Evolutionary conservation across 2,797 vertebrate genomes (phyloP), one percentile per base, ranked within the genome.

Genomic region (Anisognathus igniventris): DNA sequence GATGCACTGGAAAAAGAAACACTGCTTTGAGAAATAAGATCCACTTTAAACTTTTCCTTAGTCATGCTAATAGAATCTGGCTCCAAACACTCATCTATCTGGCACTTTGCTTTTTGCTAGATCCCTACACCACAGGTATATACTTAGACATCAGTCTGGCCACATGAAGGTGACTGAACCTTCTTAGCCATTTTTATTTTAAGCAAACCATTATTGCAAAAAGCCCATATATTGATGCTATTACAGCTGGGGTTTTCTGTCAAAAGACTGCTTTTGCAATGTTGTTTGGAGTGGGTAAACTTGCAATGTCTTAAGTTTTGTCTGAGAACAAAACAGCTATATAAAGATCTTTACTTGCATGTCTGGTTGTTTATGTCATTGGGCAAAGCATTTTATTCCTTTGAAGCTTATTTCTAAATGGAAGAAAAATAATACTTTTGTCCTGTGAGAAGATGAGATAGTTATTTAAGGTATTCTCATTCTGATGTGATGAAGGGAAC

Each of bases 371-470:
- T n/a, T 30, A 35, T 10, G 15, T 11, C 54, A 77, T 25, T 25
- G 40, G 30, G 22, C 33, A 94, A 92, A 58, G 18, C 27, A 42
- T 60, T 76, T 80, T 75, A 24, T 81, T 80, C 56, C 58, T 88
- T 9, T 57, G 44, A 90, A 86, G 7, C 6, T 40, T 71, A 24
- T 58, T 74, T 47, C 31, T 72, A 81, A 75, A 78, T 14, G 12
- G 56, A 72, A 20, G 50, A 47, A 51, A 94, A 78, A 56, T 4
- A 89, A 50, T 13, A 68, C 25, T 77, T 81, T 47, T 4, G 3
- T 83, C 39, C 65, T 67, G 30, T 4, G 13, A 62, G 64, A 67
- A 50, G 21, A 25, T 53, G 23, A 79, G 20, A 42, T 9, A 91
- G 42, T 48, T 58, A 74, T 22, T 92, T 37, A 58, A 91, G 50